These are phyloP conservation scores for Leptinotarsa haldemani DNA, from an alignment of 2,888 invertebrate species.

Conservation along the genomic window DNA sequence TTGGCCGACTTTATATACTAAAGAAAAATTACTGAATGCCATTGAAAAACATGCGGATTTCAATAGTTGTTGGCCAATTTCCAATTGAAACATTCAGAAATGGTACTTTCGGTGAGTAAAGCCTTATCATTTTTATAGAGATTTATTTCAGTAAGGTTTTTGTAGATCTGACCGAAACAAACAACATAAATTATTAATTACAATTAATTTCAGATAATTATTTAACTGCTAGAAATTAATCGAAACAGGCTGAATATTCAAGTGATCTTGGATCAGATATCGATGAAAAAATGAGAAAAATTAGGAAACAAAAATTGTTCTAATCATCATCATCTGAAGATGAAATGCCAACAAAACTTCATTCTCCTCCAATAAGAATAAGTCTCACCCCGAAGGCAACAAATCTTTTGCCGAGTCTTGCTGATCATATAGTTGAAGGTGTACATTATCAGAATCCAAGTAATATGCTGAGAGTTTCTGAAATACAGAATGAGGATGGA, in stretches of 20 bases:
- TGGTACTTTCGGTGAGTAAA: background rate
- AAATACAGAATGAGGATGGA: background rate
- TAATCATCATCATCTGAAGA: background rate
- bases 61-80: background rate
- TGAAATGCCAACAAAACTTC: background rate
- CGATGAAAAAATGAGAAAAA: slow-evolving; percentile 14
- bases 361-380: background rate
- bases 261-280: slow-evolving; percentile 10
- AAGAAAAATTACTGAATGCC: background rate
- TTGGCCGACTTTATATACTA: background rate
- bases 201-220: background rate
- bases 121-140: background rate
- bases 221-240: slow-evolving; percentile 11
- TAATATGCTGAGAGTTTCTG: background rate
- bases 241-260: slow-evolving; percentile 5
- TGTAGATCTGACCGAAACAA: background rate
- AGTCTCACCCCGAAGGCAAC: background rate
- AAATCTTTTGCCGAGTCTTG: background rate
- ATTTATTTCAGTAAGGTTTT: background rate
- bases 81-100: background rate
- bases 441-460: background rate
- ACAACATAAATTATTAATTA: background rate
- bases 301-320: background rate
- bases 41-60: background rate
- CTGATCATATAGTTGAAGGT: background rate